Evolutionary conservation across 1,140 invertebrate genomes (phyloP).

Genomic region (Drosophila orena): DNA sequence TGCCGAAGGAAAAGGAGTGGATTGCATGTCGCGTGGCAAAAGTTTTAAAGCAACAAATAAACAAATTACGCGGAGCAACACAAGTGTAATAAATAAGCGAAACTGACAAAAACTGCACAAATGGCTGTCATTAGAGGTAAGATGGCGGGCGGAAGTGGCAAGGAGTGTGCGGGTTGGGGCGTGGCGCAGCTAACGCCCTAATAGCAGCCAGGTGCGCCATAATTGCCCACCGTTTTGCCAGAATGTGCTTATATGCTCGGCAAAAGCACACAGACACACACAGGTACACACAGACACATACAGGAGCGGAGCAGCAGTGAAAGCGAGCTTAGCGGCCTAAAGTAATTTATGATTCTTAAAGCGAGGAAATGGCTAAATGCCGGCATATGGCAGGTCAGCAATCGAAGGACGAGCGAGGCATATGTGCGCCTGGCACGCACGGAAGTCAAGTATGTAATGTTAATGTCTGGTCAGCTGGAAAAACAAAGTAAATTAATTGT

Average conservation of each 20-base stretch:
- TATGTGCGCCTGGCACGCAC: slow-evolving; percentile 56
- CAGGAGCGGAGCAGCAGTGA: slow-evolving; percentile 2
- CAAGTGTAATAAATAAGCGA: slow-evolving; percentile 73
- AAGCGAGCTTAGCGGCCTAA: slow-evolving; percentile 71
- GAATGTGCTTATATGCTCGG: slow-evolving; percentile 26
- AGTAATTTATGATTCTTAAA: slow-evolving; percentile 82
- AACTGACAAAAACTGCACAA: slow-evolving; percentile 81
- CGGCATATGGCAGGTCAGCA: slow-evolving; percentile 79
- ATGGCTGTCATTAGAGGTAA: slow-evolving; percentile 75
- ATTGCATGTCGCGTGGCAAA: slow-evolving; percentile 33
- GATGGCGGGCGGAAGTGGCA: slow-evolving; percentile 19
- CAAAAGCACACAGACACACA: slow-evolving; percentile 40
- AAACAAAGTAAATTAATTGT: slow-evolving; percentile 84
- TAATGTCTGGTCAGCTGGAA: slow-evolving; percentile 83
- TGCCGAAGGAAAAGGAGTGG: slow-evolving; percentile 10
- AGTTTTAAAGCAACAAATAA: slow-evolving; percentile 71
- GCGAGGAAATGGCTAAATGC: slow-evolving; percentile 80
- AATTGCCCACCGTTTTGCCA: slow-evolving; percentile 74
- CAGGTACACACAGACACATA: no score
- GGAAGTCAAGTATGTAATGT: slow-evolving; percentile 83
- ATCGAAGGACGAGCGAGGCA: slow-evolving; percentile 49
- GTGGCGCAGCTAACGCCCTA: slow-evolving; percentile 30
- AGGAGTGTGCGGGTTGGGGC: slow-evolving; percentile 3
- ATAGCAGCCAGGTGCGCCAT: slow-evolving; percentile 71
- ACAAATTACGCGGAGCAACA: slow-evolving; percentile 66